These are phyloP conservation scores for Pollenia amentaria DNA, from an alignment of 2,888 invertebrate genomes.

Conservation along the genomic window DNA sequence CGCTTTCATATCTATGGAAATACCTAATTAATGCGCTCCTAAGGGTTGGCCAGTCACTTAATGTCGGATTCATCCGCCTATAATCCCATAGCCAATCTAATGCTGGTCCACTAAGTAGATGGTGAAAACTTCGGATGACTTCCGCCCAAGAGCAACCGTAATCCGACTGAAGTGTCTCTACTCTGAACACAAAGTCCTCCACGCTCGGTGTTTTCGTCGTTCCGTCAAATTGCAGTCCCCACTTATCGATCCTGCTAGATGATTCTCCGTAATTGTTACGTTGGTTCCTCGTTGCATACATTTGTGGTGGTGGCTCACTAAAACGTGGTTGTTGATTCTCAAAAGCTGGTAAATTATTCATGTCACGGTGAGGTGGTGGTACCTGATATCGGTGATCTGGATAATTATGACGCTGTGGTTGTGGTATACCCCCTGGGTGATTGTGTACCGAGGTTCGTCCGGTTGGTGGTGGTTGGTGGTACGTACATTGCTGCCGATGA, in stretches of 20 bases:
- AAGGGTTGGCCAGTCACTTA: slow-evolving; percentile 4
- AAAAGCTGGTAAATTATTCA: too few relatives aligned
- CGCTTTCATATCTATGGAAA: slow-evolving; percentile 1
- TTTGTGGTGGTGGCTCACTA: neutral
- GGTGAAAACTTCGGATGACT: slow-evolving; percentile 3
- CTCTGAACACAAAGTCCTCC: slow-evolving; percentile 25
- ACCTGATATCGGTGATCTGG: too few relatives aligned
- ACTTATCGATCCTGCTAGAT: neutral
- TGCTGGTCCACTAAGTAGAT: neutral
- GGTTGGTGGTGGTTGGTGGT: too few relatives aligned
- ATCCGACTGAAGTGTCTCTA: slow-evolving; percentile 22
- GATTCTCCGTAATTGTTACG: neutral
- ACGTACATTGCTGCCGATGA: too few relatives aligned
- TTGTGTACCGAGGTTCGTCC: too few relatives aligned
- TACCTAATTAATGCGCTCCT: neutral
- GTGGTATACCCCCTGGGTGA: too few relatives aligned
- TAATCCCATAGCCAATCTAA: too few relatives aligned
- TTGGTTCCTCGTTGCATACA: neutral
- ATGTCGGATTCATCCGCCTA: neutral
- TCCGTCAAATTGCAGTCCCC: slow-evolving; percentile 20
- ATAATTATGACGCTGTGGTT: too few relatives aligned
- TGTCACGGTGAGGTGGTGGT: too few relatives aligned
- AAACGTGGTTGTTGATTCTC: neutral
- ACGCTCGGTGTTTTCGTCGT: neutral
- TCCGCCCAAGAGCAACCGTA: neutral